phyloP scores from a whole-genome alignment of 2,797 vertebrate genomes.

The Thunnus albacares region DNA sequence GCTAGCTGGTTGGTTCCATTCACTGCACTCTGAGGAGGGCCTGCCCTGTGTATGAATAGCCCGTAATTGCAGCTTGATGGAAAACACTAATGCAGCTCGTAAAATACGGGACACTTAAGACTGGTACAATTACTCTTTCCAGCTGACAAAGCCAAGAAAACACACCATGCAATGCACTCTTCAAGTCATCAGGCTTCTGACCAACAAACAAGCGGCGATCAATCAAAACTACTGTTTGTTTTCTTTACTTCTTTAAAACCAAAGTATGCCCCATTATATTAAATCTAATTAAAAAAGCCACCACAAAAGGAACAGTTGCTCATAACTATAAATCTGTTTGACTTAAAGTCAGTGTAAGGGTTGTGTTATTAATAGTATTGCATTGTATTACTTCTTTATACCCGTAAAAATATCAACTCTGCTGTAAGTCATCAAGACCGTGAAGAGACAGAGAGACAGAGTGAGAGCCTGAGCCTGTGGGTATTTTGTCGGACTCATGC shows the following conservation, averaged over 20 bases:
- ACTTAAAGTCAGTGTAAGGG: slow-evolving; percentile 16
- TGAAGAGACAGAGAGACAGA: slow-evolving; percentile 15
- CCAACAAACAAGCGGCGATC: slow-evolving; percentile 71
- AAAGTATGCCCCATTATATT: slow-evolving; percentile 32
- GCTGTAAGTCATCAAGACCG: slow-evolving; percentile 37
- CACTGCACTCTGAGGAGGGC: slow-evolving; percentile 58
- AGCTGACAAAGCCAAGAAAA: slow-evolving; percentile 78
- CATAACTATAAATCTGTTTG: slow-evolving; percentile 44
- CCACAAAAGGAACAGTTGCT: slow-evolving; percentile 40
- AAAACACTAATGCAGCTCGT: slow-evolving; percentile 84
- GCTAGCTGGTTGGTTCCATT: slow-evolving; percentile 55
- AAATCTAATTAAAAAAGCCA: slow-evolving; percentile 36
- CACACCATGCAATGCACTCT: slow-evolving; percentile 48
- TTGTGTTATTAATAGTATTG: slow-evolving; percentile 42
- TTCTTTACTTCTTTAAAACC: slow-evolving; percentile 41
- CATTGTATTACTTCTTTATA: slow-evolving; percentile 38
- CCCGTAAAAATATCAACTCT: slow-evolving; percentile 30
- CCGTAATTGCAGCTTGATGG: slow-evolving; percentile 82
- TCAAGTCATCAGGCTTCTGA: slow-evolving; percentile 64
- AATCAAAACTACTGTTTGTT: slow-evolving; percentile 59
- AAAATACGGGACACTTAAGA: slow-evolving; percentile 82
- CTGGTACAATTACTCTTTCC: slow-evolving; percentile 82
- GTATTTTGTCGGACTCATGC: slow-evolving; percentile 50
- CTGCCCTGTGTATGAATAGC: slow-evolving; percentile 76
- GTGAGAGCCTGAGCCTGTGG: slow-evolving; percentile 22